Evolutionary conservation across 2,113 vertebrate species (phyloP), one percentile per base, ranked within the genome.

Genomic region (Acrocephalus kingi): DNA sequence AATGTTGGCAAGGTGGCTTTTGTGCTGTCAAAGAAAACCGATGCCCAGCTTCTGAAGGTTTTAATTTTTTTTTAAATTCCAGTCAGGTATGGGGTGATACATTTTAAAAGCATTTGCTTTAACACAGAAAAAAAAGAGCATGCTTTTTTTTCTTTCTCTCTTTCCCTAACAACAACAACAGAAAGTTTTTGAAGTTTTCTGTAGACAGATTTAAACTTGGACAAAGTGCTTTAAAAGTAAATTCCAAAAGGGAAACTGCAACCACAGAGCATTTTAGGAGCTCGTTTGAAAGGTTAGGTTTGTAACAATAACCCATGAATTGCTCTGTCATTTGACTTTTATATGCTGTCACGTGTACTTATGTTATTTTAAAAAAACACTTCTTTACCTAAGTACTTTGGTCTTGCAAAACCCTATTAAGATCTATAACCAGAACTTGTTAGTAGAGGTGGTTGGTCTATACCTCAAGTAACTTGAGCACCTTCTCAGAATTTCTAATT

Each of bases 261-360:
- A 61, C 43, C 61, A 68, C 76, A 68, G 58, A 66, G 27, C 79
- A 73, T 64, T 92, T 92, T 33, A 67, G 85, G 72, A 86, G 63
- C 79, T 84, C 2, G 1, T 77, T 90, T 89, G 79, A 93, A 94
- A 97, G 37, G 84, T 75, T 93, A 51, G 62, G 77, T 93, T 92
- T 93, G 46, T 72, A 93, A 87, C 91, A 91, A 91, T 88, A 96
- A 96, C 51, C 22, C 78, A 64, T 15, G 4, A 94, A 72, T 81
- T 79, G 41, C 62, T 86, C 81, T 90, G 87, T 93, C 81, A 73
- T 81, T 90, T 85, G 79, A 90, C 75, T 95, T 96, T 72, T 68
- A 87, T 72, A 73, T 72, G 86, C 87, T 96, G 76, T 84, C 84
- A 91, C 12, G 21, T 84, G 76, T 76, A 92, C 63, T 95, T 78